Base-by-base conservation (phyloP, 2,888 invertebrate genomes). In the Apocheima hispidaria region DNA sequence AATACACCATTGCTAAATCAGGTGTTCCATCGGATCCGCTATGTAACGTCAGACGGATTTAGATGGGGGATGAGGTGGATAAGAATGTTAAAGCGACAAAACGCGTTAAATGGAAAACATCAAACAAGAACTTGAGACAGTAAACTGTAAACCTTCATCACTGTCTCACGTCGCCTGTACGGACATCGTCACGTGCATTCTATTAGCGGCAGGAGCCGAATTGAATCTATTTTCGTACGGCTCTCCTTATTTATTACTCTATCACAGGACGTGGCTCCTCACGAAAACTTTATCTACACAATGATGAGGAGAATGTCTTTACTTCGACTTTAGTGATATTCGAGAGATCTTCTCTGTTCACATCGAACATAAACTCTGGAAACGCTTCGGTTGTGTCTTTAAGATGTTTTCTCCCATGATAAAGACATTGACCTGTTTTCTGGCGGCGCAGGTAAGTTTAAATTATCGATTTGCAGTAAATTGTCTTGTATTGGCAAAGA, bases 171-270 rank as follows among this genome's bases (percentile, higher is more conserved):
- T 20, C 36, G 21, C 20, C 16, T 5, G 21, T 21, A 30, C 30
- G 48, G 59, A 38, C 60, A 66, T 66, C 73, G 75, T 77, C 84
- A 83, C 79, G 79, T 79, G 79, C 70, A 54, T 71, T 70, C 74
- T 72, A 76, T 79, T 79, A 75, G 72, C 71, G 66, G 63, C 72
- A 76, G 76, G 71, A 78, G 75, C 64, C 71, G 65, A 75, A 77
- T 74, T 68, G 65, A 61, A 66, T 72, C 78, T 83, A 84, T 83
- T 83, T 75, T 72, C 70, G 77, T 70, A 67, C 60, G 48, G 57
- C 65, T 65, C 53, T 66, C 66, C 64, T 68, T 57, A 60, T 66
- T 66, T 66, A 61, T 59, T 49, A 33, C 55, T 50, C 58, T 40
- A 62, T 52, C 61, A 4, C 41, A 56, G 61, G 56, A 56, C 52